Percentiles rank a stretch among this genome's conserved stretches.
phyloP scores from a whole-genome alignment of 2,797 vertebrate species.

The Lithobates pipiens region DNA sequence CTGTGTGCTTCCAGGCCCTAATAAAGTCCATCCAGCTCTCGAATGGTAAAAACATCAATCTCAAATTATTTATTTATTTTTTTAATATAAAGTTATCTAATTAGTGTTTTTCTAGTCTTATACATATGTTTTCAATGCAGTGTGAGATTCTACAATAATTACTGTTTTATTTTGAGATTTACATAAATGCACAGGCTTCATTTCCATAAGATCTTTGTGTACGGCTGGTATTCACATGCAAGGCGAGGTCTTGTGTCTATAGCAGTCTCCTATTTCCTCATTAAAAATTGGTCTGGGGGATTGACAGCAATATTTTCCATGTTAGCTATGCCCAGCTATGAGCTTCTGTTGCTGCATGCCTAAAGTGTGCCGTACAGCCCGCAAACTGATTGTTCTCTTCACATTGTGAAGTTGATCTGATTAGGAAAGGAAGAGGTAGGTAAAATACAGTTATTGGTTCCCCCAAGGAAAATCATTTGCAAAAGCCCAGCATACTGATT shows the following conservation, averaged over 20 bases:
- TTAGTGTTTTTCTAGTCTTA: background rate
- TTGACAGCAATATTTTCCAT: conserved; percentile 23
- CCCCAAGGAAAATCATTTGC: conserved; percentile 34
- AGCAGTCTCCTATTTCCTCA: conserved; percentile 1
- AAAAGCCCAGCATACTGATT: conserved; percentile 23
- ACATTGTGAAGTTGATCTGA: conserved; percentile 38
- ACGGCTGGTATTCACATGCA: conserved; percentile 11
- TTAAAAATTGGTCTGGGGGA: conserved; percentile 21
- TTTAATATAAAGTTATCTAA: too few relatives aligned
- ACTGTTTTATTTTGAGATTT: background rate
- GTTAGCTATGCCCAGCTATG: conserved; percentile 23
- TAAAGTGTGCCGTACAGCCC: conserved; percentile 26
- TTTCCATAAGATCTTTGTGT: background rate
- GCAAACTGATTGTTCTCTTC: conserved; percentile 21
- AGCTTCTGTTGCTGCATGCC: conserved; percentile 26
- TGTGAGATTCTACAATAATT: conserved; percentile 1
- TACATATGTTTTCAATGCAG: background rate
- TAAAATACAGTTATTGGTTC: conserved; percentile 42
- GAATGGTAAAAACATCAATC: too few relatives aligned
- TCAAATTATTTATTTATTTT: too few relatives aligned
- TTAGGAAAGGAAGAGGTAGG: conserved; percentile 27
- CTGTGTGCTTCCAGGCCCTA: too few relatives aligned
- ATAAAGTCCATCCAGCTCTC: too few relatives aligned
- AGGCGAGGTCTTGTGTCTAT: background rate
- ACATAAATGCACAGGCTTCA: background rate